Evolutionary conservation across 2,888 invertebrate genomes (phyloP).

Genomic region (Dolomedes plantarius): DNA sequence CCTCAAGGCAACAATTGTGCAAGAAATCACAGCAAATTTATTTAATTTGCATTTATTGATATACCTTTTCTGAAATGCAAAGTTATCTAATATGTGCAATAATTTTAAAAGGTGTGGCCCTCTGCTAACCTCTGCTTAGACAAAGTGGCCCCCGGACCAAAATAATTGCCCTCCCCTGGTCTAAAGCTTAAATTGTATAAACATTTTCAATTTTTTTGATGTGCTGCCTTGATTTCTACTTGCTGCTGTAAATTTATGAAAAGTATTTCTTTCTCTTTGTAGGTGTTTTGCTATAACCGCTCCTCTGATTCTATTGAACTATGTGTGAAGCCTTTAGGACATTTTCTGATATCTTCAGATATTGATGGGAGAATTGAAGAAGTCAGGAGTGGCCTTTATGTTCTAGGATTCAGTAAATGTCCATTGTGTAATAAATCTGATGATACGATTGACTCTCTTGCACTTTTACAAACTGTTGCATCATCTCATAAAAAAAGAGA

Average conservation of each 20-base stretch:
- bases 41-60: too few relatives aligned
- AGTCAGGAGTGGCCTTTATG: conserved; percentile 23
- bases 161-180: too few relatives aligned
- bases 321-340: conserved; percentile 49
- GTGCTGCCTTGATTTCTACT: too few relatives aligned
- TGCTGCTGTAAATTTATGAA: not conserved
- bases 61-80: too few relatives aligned
- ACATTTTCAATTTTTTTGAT: too few relatives aligned
- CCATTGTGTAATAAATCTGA: not conserved
- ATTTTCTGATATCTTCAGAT: conserved; percentile 39
- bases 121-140: too few relatives aligned
- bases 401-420: conserved; percentile 27
- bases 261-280: not conserved
- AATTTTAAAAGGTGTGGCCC: too few relatives aligned
- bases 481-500: not conserved
- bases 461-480: not conserved
- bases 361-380: conserved; percentile 40
- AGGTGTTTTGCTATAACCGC: conserved; percentile 51
- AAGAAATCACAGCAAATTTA: too few relatives aligned
- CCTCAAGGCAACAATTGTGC: too few relatives aligned
- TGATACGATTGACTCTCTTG: not conserved
- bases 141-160: too few relatives aligned
- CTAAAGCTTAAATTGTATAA: too few relatives aligned
- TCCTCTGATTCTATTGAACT: conserved; percentile 49
- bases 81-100: too few relatives aligned